Conservation (phyloP, 2,113 vertebrate genomes). For the Delphinapterus leucas region DNA sequence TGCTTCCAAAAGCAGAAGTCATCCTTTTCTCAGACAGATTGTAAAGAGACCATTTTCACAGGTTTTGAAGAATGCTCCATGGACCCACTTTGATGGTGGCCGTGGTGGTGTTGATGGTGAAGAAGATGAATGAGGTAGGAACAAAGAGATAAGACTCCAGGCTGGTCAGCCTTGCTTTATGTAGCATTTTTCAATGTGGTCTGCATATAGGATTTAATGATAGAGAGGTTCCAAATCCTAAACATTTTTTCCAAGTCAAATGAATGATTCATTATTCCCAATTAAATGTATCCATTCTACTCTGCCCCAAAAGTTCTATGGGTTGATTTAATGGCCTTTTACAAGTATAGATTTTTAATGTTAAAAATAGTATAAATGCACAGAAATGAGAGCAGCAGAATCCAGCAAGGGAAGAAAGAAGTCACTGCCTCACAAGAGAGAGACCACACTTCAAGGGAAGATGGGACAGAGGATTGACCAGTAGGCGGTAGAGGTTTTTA, state of each 20-base stretch:
- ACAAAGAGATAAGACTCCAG: background rate
- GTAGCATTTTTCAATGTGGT: background rate
- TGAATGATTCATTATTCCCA: background rate
- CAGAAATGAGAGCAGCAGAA: background rate
- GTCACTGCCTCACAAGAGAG: background rate
- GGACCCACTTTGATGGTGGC: background rate
- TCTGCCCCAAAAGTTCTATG: background rate
- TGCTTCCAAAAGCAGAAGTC: background rate
- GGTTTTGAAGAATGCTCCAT: background rate
- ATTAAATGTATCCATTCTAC: background rate
- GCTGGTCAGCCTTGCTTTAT: background rate
- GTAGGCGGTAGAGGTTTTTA: background rate
- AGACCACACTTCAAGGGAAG: background rate
- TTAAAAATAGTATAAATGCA: background rate
- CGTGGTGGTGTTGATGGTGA: background rate
- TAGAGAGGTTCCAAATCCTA: background rate
- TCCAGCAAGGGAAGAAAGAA: background rate
- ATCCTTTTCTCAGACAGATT: background rate
- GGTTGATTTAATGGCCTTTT: background rate
- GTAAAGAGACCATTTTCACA: background rate
- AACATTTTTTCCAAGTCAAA: background rate
- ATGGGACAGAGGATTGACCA: background rate
- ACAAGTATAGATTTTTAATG: background rate
- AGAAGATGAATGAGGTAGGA: background rate
- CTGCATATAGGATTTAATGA: background rate